Base-by-base conservation (phyloP, 2,888 invertebrate species). In the Pyrrhosoma nymphula region DNA sequence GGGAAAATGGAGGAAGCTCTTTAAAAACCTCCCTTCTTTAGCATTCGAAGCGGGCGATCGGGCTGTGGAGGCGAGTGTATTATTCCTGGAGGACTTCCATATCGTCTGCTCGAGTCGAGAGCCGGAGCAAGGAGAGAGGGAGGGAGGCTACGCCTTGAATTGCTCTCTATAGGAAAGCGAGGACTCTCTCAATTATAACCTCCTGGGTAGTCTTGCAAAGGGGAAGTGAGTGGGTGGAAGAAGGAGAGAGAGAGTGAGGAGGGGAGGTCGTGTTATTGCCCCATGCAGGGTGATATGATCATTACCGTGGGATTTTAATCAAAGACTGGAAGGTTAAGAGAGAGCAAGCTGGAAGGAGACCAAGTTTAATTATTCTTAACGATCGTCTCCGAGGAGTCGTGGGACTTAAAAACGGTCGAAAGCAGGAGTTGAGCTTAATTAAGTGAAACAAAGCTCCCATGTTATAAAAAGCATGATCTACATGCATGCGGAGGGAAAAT, bases 161-260 rank as follows among this genome's bases (percentile, higher is more conserved):
- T 82, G 35, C 18, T 35, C 82, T 10, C 82, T 82, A 35, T 82
- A 82, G 82, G 35, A 82, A 35, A 82, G 82, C 35, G 82, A 82
- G 16, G 82, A 82, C 35, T 39, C 63, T 93, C 93, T 93, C 93
- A 47, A 93, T 93, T 69, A 93, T 69, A 82, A 35, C 82, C 82
- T 23, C 35, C n/a, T 23, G 26, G 60, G 60, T 47, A 4, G n/a
- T 4, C 69, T 69, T 69, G 23, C 69, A 26, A 60, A n/a, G 69
- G 10, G 69, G 69, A 69, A 26, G 69, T 23, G 69, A 20, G 69
- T 26, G 69, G 82, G 14, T 26, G 82, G 69, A 23, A n/a, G 23
- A 47, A 12, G 69, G 69, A 18, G 69, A 26, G 69, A 47, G 23
- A 26, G 35, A 35, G 82, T 35, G 35, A 16, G 82, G 35, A 10